Base-by-base conservation (phyloP, 2,797 vertebrate species). In the Helostoma temminkii region DNA sequence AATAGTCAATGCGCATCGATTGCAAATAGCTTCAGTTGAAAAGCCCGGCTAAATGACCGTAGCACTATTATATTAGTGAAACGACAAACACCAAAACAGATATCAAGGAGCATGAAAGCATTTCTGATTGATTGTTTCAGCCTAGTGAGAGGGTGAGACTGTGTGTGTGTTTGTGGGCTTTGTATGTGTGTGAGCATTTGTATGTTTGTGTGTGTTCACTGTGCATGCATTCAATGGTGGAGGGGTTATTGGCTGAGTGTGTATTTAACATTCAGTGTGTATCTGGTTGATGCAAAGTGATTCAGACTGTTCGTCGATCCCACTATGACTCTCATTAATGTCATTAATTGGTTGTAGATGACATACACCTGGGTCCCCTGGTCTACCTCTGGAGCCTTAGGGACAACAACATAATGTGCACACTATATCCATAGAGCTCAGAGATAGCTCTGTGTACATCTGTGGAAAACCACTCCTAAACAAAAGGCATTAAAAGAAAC, bases 1-100 rank as follows among this genome's bases (percentile, higher is more conserved):
- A 89, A 92, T 88, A 90, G 83, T 91, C 87, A 87, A 89, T 85
- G 87, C 60, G 68, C 79, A 84, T 89, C 32, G 86, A 88, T 74
- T 85, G 77, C 60, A 87, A 89, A 89, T 82, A 84, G 81, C 83
- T 84, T 64, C 74, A 73, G 78, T 85, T 76, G 85, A 82, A 80
- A 88, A 82, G 75, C 60, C 37, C 1, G 11, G 71, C 83, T 86
- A 81, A 89, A 90, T 84, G 86, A 84, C 77, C 56, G 4, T 42
- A 77, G 71, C 53, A 54, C 64, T 67, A 63, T 81, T 87, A 84
- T 85, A 84, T 91, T 86, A 87, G 84, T 61, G 71, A 80, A 88
- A 89, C 86, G 82, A 88, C 86, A 89, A 90, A 88, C 81, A 81
- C 67, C 67, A 70, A 83, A 81, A 74, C 76, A 80, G 81, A 88